Evolutionary conservation across 2,113 vertebrate genomes (phyloP), one percentile per base, ranked within the genome.

Genomic region (Ammodytes marinus): DNA sequence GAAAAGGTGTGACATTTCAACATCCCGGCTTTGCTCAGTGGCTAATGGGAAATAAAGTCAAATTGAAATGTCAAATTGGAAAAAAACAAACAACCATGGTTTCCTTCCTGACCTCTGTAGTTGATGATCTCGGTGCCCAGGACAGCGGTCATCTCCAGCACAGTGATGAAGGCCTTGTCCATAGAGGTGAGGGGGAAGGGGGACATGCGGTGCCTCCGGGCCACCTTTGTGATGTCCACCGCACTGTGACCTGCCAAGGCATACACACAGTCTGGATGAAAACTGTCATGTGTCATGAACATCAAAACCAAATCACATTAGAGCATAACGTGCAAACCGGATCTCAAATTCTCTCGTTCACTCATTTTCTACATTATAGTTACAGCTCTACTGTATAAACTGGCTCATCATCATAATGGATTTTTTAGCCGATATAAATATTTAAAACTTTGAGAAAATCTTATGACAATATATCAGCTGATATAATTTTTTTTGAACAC

Each of bases 131-230:
- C 98, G 88, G 97, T 99, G 93, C 97, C 96, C 91, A 99, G 97
- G 94, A 99, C 96, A 57, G 97, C 96, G 39, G 98, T 99, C 98
- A 99, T 99, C 95, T 99, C 98, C 92, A 99, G 95, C 92, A 99
- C 98, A 94, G 98, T 99, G 95, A 99, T 99, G 95, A 99, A 99
- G 95, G 98, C 98, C 95, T 99, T 99, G 95, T 99, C 98, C 98
- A 99, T 99, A 82, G 98, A 99, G 74, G 98, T 99, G 91, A 99
- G 93, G 63, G 98, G 98, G 92, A 99, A 99, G 15, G 98, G 97
- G 89, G 98, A 99, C 97, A 99, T 99, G 87, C 98, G 98, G 91
- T 99, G 98, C 90, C 98, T 97, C 94, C 98, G 96, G 86, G 98
- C 98, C 92, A 99, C 98, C 95, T 99, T 99, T 89, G 97, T 99